phyloP scores from a whole-genome alignment of 2,113 vertebrate genomes.

The Bombycilla garrulus region DNA sequence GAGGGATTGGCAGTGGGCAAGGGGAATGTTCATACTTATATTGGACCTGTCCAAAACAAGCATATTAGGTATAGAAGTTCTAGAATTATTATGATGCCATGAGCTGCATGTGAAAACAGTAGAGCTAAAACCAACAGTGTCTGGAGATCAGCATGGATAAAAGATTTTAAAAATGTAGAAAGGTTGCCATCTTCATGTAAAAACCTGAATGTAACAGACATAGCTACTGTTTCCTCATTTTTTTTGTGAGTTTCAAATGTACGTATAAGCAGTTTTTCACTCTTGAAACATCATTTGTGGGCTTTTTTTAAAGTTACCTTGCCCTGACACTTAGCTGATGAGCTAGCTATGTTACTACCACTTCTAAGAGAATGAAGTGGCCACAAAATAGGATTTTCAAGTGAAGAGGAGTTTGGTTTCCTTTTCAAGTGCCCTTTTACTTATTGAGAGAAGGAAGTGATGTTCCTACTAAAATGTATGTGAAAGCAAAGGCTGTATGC shows the following conservation, averaged over 20 bases:
- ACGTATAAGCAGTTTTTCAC: neutral
- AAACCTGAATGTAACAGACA: neutral
- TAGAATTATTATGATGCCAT: neutral
- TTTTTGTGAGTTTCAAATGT: neutral
- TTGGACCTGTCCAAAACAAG: neutral
- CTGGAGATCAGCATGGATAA: neutral
- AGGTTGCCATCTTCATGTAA: neutral
- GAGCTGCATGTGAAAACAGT: neutral
- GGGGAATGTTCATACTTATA: neutral
- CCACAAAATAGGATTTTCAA: constrained; percentile 21
- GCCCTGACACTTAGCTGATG: neutral
- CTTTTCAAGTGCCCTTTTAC: constrained; percentile 27
- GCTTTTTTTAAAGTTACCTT: neutral
- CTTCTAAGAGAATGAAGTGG: neutral
- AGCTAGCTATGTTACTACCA: neutral
- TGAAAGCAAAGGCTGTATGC: constrained; percentile 23
- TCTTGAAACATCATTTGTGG: neutral
- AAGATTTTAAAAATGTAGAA: neutral
- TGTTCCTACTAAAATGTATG: constrained; percentile 22
- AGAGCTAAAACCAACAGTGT: neutral
- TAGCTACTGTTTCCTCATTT: neutral
- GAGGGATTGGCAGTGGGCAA: neutral
- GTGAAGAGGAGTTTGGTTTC: constrained; percentile 6
- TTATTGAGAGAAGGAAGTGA: constrained; percentile 35
- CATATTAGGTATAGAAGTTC: neutral